Evolutionary conservation across 2,113 vertebrate genomes (phyloP).

Genomic region (Lipophrys pholis): DNA sequence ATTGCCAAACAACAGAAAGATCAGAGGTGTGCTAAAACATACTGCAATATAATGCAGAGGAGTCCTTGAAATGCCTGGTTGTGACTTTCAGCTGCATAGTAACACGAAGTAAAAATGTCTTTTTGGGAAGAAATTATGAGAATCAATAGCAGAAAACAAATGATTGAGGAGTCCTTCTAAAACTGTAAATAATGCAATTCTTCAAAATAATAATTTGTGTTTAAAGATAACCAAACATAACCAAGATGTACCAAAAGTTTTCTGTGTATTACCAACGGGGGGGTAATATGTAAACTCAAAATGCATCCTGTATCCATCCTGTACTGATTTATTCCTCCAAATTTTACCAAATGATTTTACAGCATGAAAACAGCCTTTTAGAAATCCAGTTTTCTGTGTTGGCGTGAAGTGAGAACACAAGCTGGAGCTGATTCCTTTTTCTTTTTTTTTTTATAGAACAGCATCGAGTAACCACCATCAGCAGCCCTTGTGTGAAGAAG

Average conservation of each 20-base stretch:
- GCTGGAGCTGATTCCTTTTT: conserved; percentile 23
- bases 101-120: conserved; percentile 1
- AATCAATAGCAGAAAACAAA: neutral
- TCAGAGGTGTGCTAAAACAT: too few relatives aligned
- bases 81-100: neutral
- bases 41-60: neutral
- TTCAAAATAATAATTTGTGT: neutral
- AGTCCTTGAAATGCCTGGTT: neutral
- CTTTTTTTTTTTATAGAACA: neutral
- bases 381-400: conserved; percentile 23
- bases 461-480: conserved; percentile 4
- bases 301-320: neutral
- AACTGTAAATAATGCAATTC: neutral
- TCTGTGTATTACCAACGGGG: neutral
- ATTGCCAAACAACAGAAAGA: too few relatives aligned
- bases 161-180: conserved; percentile 7
- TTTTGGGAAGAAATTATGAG: conserved; percentile 14
- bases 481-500: neutral
- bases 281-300: neutral
- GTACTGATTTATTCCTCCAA: neutral
- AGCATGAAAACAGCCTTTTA: conserved; percentile 25
- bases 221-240: neutral
- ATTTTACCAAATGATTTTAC: conserved; percentile 3
- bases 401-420: conserved; percentile 35
- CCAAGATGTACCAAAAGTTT: neutral